Evolutionary conservation across 2,797 vertebrate species (phyloP).

Genomic region (Hylomyscus alleni): DNA sequence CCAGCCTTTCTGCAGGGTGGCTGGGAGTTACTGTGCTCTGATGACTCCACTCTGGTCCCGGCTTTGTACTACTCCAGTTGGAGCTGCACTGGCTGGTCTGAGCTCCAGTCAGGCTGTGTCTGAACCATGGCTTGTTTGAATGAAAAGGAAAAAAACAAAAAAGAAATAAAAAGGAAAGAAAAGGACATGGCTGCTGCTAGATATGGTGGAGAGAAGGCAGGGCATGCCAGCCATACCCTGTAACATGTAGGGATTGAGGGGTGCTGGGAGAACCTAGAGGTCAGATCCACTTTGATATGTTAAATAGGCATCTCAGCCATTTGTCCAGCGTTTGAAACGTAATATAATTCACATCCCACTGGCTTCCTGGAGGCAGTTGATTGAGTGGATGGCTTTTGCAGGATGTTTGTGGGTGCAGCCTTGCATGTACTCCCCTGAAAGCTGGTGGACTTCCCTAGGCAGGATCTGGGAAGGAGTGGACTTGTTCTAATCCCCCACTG

Average conservation of each 20-base stretch:
- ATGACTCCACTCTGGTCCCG: neutral
- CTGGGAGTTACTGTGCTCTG: fast-evolving
- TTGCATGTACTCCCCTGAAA: neutral
- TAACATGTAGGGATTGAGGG: neutral
- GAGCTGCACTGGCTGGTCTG: neutral
- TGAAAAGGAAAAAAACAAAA: too few relatives aligned
- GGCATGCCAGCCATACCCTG: neutral
- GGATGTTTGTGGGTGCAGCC: neutral
- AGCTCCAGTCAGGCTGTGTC: neutral
- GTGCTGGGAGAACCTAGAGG: neutral
- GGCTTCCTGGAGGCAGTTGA: neutral
- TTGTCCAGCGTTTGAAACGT: neutral
- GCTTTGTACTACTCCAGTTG: neutral
- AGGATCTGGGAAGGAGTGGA: neutral
- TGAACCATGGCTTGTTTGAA: fast-evolving
- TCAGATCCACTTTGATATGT: neutral
- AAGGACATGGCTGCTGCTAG: neutral
- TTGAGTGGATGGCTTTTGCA: neutral
- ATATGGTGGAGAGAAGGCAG: neutral
- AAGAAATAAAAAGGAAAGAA: neutral
- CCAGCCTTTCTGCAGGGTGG: neutral
- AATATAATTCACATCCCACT: neutral
- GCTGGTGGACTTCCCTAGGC: neutral
- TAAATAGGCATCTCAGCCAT: neutral
- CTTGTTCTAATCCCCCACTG: neutral